Conservation (phyloP, 2,888 invertebrate genomes). For the Ommatoiulus sabulosus region DNA sequence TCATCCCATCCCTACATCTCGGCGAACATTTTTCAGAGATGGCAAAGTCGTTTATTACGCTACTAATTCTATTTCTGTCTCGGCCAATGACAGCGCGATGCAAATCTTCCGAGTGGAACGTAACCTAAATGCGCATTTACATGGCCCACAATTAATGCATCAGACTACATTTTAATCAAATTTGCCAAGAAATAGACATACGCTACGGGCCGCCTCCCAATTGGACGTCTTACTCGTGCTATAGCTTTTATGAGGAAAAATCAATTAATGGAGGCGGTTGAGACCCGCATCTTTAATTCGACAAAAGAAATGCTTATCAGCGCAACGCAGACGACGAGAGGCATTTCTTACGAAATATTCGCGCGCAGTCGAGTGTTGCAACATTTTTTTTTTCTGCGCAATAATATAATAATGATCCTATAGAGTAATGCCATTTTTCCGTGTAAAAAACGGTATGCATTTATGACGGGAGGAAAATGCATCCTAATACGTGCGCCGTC, state of each 20-base stretch:
- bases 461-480: neutral
- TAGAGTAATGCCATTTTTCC: conserved; percentile 2
- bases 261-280: conserved; percentile 18
- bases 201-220: neutral
- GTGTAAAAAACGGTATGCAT: neutral
- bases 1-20: neutral
- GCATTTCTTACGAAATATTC: neutral
- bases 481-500: conserved; percentile 24
- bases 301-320: conserved; percentile 21
- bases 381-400: neutral
- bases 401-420: conserved; percentile 46
- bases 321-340: neutral
- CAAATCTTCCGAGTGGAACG: neutral
- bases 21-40: neutral
- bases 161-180: conserved; percentile 34
- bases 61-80: conserved; percentile 25
- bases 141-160: conserved; percentile 24
- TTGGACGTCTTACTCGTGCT: neutral
- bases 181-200: conserved; percentile 22
- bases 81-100: conserved; percentile 6
- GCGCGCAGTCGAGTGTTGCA: neutral
- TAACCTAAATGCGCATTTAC: neutral
- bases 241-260: neutral
- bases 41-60: neutral
- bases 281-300: conserved; percentile 43